Percentiles rank a stretch among this genome's conserved stretches.
phyloP scores from a whole-genome alignment of 2,113 vertebrate species.

The Trachemys scripta region DNA sequence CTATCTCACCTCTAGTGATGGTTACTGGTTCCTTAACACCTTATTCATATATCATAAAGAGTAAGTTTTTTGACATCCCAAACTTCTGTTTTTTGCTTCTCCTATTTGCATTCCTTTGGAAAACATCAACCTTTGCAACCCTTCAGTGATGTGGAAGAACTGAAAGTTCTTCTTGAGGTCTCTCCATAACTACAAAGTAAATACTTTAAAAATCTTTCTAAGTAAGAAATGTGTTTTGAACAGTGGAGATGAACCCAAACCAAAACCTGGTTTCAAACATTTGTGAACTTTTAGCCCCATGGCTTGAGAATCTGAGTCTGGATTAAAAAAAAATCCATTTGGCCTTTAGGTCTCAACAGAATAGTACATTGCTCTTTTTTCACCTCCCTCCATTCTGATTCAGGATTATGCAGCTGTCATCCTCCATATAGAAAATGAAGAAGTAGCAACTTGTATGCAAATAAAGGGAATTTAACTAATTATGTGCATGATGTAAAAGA shows the following conservation, averaged over 20 bases:
- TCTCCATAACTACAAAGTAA: no score
- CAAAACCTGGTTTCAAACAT: not conserved
- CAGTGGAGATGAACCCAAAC: not conserved
- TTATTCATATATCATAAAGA: not conserved
- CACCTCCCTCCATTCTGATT: not conserved
- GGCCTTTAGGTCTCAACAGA: not conserved
- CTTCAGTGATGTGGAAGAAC: not conserved
- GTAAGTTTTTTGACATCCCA: not conserved
- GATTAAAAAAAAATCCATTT: not conserved
- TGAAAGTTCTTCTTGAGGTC: no score
- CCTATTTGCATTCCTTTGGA: not conserved
- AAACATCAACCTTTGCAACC: not conserved
- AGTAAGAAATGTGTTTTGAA: not conserved
- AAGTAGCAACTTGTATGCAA: not conserved
- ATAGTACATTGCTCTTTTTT: not conserved
- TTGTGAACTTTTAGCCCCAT: not conserved
- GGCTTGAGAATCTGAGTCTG: not conserved
- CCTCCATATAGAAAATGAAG: not conserved
- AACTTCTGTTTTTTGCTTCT: not conserved
- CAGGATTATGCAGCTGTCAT: not conserved
- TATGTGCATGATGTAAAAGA: not conserved
- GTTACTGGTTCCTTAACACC: slow-evolving; percentile 3
- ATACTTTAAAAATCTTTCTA: not conserved
- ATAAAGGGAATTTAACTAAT: not conserved
- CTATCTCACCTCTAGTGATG: not conserved